Evolutionary conservation across 1,140 invertebrate genomes (phyloP).

Genomic region (Drosophila tropicalis): DNA sequence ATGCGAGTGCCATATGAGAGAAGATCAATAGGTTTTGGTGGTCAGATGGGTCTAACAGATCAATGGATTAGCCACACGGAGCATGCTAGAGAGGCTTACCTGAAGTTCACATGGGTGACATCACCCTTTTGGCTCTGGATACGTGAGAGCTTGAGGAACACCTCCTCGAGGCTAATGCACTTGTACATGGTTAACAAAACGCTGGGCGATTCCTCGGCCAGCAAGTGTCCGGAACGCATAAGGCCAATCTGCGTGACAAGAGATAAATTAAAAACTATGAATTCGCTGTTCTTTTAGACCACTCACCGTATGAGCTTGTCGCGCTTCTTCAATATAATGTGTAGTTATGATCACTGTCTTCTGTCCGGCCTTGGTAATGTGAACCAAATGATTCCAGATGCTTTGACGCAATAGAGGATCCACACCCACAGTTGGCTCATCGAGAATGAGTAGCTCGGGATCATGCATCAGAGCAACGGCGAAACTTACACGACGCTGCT

Average conservation of each 20-base stretch:
- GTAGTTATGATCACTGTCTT: constrained; percentile 97
- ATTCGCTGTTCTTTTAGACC: no score
- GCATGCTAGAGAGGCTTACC: constrained; percentile 62
- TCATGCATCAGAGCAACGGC: constrained; percentile 96
- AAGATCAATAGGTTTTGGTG: constrained; percentile 37
- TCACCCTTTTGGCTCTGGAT: constrained; percentile 84
- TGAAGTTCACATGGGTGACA: constrained; percentile 80
- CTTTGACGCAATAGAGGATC: constrained; percentile 94
- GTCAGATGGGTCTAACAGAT: constrained; percentile 27
- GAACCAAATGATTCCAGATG: constrained; percentile 95
- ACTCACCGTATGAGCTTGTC: constrained; percentile 92
- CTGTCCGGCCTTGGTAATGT: constrained; percentile 90
- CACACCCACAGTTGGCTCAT: constrained; percentile 97
- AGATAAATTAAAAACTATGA: constrained; percentile 18
- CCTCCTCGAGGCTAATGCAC: constrained; percentile 94
- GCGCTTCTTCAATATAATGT: constrained; percentile 96
- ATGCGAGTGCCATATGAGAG: constrained; percentile 58
- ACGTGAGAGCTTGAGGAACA: constrained; percentile 94
- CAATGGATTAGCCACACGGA: constrained; percentile 46
- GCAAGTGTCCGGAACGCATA: constrained; percentile 94
- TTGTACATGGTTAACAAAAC: constrained; percentile 92
- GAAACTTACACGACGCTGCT: constrained; percentile 95
- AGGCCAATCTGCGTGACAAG: constrained; percentile 91
- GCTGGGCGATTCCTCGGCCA: constrained; percentile 96
- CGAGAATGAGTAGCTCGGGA: constrained; percentile 95